Base-by-base conservation (phyloP, 2,888 invertebrate genomes). In the Lepidochrysops patricia region DNA sequence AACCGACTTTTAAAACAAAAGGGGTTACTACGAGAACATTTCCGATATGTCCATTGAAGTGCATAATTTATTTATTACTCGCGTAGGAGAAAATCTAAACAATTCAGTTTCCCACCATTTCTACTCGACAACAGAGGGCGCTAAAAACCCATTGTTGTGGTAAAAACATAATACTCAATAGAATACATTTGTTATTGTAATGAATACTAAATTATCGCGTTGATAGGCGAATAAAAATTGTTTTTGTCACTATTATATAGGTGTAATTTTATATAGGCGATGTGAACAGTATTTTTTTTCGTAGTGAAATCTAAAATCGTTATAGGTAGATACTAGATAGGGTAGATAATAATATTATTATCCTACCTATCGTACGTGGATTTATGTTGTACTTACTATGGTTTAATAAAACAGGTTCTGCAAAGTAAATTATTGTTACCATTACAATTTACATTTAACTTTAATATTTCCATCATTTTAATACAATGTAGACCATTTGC, bases 71-170 rank as follows among this genome's bases (percentile, higher is more conserved):
- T 56, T 58, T 57, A 60, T 32, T 37, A 59, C 63, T 62, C 65
- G 59, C 60, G 63, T 64, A 66, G 66, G 72, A 66, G 70, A 70
- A 78, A 77, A 72, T 65, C 62, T 60, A 59, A 60, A 48, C 60
- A 65, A 63, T 70, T 57, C 62, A 63, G 69, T 70, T 72, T 75
- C 73, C 73, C 77, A 82, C 72, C 79, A 78, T 85, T 77, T 80
- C 84, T 82, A 80, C 72, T 73, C 72, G 71, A 63, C 77, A 68
- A 72, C 72, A 84, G 84, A 75, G 78, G 84, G 82, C 80, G 77
- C 64, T 79, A 72, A 64, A 25, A 29, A n/a, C 32, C 65, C 56
- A 70, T 72, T 69, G 71, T 72, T 64, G 57, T 60, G 61, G 63
- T 60, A 63, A 64, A 67, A 64, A 63, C 60, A 52, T 54, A 63